Percentiles rank a stretch among this genome's conserved stretches.
phyloP scores from a whole-genome alignment of 2,888 invertebrate genomes.

The Drosophila imparisetae region DNA sequence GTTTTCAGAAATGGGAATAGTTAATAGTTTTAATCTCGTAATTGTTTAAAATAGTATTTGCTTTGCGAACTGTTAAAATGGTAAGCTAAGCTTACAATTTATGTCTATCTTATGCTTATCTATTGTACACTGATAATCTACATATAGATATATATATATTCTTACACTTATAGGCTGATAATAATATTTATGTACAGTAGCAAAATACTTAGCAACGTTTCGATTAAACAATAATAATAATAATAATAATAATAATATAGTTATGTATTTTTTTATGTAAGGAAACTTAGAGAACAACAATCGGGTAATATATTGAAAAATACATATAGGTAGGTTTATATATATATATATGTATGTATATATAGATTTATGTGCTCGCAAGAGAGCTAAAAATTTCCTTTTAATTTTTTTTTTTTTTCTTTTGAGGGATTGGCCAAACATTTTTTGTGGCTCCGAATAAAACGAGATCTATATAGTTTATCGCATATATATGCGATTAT shows the following conservation, averaged over 20 bases:
- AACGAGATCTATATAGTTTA: conserved; percentile 69
- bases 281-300: conserved; percentile 69
- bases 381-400: conserved; percentile 12
- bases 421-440: not conserved
- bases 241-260: not conserved
- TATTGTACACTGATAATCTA: conserved; percentile 26
- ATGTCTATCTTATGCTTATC: conserved; percentile 19
- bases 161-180: not conserved
- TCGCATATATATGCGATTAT: conserved; percentile 31
- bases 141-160: not conserved
- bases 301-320: conserved; percentile 8
- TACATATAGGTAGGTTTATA: conserved; percentile 11
- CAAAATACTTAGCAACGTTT: conserved; percentile 51
- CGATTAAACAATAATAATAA: conserved; percentile 11
- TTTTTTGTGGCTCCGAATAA: conserved; percentile 14
- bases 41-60: conserved; percentile 33
- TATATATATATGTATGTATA: conserved; percentile 4
- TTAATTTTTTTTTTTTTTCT: conserved; percentile 23
- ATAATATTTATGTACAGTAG: conserved; percentile 56
- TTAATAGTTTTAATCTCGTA: conserved; percentile 37
- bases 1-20: conserved; percentile 11
- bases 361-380: conserved; percentile 4
- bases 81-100: conserved; percentile 65
- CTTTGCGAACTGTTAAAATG: conserved; percentile 25
- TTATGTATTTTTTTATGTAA: conserved; percentile 40